Base-by-base conservation (phyloP, 2,888 invertebrate species). In the Cheilosia impressa region DNA sequence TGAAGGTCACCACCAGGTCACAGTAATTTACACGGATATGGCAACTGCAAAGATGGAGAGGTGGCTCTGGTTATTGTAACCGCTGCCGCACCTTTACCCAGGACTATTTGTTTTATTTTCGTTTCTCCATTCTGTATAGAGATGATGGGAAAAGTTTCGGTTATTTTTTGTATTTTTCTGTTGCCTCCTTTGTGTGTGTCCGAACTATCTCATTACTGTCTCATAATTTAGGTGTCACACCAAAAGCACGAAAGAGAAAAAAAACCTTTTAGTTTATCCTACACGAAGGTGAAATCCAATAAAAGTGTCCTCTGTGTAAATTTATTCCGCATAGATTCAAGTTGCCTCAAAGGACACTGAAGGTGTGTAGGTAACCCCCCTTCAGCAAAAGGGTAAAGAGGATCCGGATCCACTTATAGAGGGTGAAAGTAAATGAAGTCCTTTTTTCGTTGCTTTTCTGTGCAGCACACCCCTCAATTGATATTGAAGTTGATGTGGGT, bases 171-270 rank as follows among this genome's bases (percentile, higher is more conserved):
- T 41, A 55, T 38, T 58, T 22, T 31, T n/a, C 50, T 41, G 58
- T 15, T 52, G 52, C 50, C 22, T 31, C 27, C 50, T 75, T 45
- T 65, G 57, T 34, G 27, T 72, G 65, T 58, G 66, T 69, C 76
- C 66, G 81, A 85, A 81, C 81, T 85, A 85, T 85, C 85, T 85
- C 81, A 85, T 85, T 85, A 77, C 81, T 85, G 85, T 77, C 85
- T 81, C 81, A 85, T 85, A 85, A 85, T 85, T 85, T 80, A 81
- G 85, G 69, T 79, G 71, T 71, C 75, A 75, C 79, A 84, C 63
- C 83, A 58, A 79, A 69, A 55, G 53, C 50, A 65, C 34, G 57
- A 63, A 27, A 41, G 19, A 6, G 6, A 27, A 50, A 71, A 63
- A 69, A 24, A 17, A 45, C 53, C 55, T 65, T 63, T 71, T 65